phyloP scores from a whole-genome alignment of 2,113 vertebrate genomes.

The Prochilodus magdalenae region DNA sequence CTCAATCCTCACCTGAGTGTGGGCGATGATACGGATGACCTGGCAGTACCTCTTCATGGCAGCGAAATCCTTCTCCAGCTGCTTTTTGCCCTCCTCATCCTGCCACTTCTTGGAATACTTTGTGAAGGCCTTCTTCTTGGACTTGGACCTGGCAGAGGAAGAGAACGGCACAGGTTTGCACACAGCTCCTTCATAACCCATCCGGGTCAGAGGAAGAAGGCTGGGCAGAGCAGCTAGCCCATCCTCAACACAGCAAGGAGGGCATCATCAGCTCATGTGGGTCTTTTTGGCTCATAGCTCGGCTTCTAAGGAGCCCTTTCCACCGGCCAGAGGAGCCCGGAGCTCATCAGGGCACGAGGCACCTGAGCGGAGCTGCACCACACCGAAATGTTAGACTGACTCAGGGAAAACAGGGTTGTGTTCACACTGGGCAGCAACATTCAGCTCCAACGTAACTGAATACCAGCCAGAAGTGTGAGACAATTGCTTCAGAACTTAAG shows the following conservation, averaged over 20 bases:
- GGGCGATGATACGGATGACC: constrained; percentile 90
- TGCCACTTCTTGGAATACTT: constrained; percentile 99
- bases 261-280: constrained; percentile 44
- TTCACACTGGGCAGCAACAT: constrained; percentile 61
- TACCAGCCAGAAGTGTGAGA: too few species aligned
- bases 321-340: constrained; percentile 95
- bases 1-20: constrained; percentile 88
- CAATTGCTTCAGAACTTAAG: too few species aligned
- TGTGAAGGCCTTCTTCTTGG: constrained; percentile 99
- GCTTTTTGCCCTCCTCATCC: constrained; percentile 97
- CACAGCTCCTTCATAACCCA: constrained; percentile 75
- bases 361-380: constrained; percentile 92
- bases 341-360: constrained; percentile 92
- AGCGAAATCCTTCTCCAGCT: constrained; percentile 94
- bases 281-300: constrained; percentile 87
- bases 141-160: constrained; percentile 92
- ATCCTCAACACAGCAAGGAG: background rate
- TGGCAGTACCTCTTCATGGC: constrained; percentile 99
- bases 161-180: constrained; percentile 66
- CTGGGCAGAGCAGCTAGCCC: constrained; percentile 70
- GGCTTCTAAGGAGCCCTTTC: constrained; percentile 90
- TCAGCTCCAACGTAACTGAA: constrained; percentile 52
- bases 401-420: constrained; percentile 46
- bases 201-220: constrained; percentile 74
- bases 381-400: constrained; percentile 68